Percentiles rank a stretch among this genome's conserved stretches.
phyloP scores from a whole-genome alignment of 2,797 vertebrate genomes.

The Coregonus sp. region DNA sequence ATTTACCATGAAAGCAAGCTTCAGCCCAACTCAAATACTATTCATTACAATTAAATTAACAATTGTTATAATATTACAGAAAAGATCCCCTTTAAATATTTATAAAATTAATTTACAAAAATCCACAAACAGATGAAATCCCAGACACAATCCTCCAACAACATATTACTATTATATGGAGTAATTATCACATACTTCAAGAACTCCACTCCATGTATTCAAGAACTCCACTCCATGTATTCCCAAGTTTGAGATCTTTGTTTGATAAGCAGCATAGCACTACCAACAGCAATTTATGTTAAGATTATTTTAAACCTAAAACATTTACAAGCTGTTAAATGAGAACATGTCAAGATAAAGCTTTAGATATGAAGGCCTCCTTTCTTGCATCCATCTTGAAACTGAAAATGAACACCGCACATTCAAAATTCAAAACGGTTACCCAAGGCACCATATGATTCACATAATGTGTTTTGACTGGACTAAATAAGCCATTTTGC shows the following conservation, averaged over 20 bases:
- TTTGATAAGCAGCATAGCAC: not conserved
- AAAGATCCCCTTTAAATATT: not conserved
- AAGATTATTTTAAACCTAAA: conserved; percentile 21
- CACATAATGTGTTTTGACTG: conserved; percentile 45
- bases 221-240: not conserved
- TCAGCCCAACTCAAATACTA: not conserved
- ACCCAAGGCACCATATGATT: conserved; percentile 71
- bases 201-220: not conserved
- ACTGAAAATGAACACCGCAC: not conserved
- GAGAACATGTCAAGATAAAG: conserved; percentile 40
- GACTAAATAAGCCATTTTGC: conserved; percentile 11
- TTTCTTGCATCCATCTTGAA: not conserved
- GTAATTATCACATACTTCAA: not conserved
- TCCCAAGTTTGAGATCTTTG: not conserved
- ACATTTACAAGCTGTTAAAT: conserved; percentile 27
- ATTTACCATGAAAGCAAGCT: not conserved
- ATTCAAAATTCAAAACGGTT: conserved; percentile 26
- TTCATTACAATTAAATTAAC: not conserved
- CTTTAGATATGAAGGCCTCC: not conserved
- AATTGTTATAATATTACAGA: not conserved
- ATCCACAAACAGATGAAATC: not conserved
- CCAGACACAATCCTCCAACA: not conserved
- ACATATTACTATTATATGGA: no score
- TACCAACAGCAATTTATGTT: not conserved
- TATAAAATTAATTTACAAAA: not conserved